Evolutionary conservation across 2,113 vertebrate species (phyloP), one percentile per base, ranked within the genome.

Genomic region (Grammomys dolichurus): DNA sequence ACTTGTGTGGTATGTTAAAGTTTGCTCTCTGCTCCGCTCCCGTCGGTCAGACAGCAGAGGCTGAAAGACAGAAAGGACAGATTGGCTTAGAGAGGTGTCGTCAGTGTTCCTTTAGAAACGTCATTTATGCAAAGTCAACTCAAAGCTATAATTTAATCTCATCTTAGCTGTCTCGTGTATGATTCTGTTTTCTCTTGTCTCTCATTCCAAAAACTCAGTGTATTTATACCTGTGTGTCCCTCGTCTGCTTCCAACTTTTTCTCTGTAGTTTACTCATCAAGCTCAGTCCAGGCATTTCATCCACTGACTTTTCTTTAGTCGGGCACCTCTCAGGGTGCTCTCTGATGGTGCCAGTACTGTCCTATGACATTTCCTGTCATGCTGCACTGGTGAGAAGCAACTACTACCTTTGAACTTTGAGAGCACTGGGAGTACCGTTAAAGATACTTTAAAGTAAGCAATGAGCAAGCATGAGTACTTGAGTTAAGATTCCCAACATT

Each of bases 151-250:
- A 11, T 28, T 63, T 84, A 63, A 46, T 31, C 40, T 43, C 63
- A 51, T 90, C 31, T 56, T 80, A 90, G 85, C 65, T 87, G 72
- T 60, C 58, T 11, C 13, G 28, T 31, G 24, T 20, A 28, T 90
- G 84, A 24, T 67, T 95, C 28, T 43, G 10, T 89, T 92, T 93
- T 56, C 78, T 94, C n/a, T 93, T 89, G 75, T 60, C 17, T 87
- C n/a, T 95, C 70, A 84, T 51, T 40, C 60, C 60, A 82, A 48
- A 89, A 2, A 51, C 7, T 54, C 5, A 33, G 17, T 92, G 20
- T 31, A 43, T 56, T 72, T 48, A 72, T 51, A 16, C 63, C 14
- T 78, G 33, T 67, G 20, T 67, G 20, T 14, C 40, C 67, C 48
- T 54, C 2, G 19, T 77, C 19, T 48, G 40, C 22, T 48, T 36